Conservation (phyloP, 1,140 invertebrate genomes). For the Oedothorax gibbosus region DNA sequence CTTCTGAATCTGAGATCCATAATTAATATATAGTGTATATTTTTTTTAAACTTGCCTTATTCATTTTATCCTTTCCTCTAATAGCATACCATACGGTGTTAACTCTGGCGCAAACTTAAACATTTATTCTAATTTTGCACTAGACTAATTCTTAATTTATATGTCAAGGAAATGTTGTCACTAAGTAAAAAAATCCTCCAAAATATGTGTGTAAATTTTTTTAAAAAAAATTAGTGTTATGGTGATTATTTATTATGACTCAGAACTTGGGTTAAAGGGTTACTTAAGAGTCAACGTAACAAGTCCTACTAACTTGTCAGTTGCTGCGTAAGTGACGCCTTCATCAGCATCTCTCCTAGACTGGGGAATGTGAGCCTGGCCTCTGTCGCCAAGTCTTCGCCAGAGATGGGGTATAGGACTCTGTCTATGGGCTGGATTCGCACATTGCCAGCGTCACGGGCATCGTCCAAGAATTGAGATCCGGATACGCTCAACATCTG, state of each 20-base stretch:
- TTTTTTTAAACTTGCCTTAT: too few relatives aligned
- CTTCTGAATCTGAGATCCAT: neutral
- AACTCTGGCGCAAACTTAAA: too few relatives aligned
- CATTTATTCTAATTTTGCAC: too few relatives aligned
- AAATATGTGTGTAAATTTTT: too few relatives aligned
- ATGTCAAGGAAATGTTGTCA: too few relatives aligned
- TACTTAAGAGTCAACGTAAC: too few relatives aligned
- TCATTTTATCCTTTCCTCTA: too few relatives aligned
- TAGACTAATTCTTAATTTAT: too few relatives aligned
- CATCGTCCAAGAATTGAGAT: constrained; percentile 48
- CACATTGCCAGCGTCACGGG: constrained; percentile 9
- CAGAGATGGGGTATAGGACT: constrained; percentile 43
- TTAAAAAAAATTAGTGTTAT: too few relatives aligned
- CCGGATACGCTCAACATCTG: constrained; percentile 57
- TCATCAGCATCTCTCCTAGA: constrained; percentile 21
- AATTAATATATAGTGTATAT: too few relatives aligned
- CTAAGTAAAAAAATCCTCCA: too few relatives aligned
- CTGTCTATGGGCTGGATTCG: constrained; percentile 54
- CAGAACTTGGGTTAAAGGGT: neutral
- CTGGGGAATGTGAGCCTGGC: constrained; percentile 27
- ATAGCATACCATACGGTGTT: too few relatives aligned
- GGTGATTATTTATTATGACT: neutral
- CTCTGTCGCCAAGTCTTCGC: constrained; percentile 20
- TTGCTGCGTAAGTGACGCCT: constrained; percentile 14
- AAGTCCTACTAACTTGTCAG: constrained; percentile 25